phyloP scores from a whole-genome alignment of 2,113 vertebrate genomes.

The Channa argus region DNA sequence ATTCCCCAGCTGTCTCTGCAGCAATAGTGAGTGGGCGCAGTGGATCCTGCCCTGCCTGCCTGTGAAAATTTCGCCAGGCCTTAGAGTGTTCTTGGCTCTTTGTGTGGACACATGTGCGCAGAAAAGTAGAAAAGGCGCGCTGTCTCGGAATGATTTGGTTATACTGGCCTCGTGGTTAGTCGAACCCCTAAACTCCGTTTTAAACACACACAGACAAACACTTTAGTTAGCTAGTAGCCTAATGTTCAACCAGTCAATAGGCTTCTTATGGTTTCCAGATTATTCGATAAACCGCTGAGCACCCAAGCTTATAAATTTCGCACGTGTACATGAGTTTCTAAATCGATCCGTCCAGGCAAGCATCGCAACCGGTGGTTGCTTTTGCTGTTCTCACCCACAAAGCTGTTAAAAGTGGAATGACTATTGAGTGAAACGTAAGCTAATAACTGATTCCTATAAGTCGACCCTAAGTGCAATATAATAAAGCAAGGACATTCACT shows the following conservation, averaged over 20 bases:
- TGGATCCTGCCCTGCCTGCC: conserved; percentile 32
- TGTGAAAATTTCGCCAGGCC: conserved; percentile 54
- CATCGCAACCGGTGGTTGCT: conserved; percentile 61
- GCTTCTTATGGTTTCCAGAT: conserved; percentile 64
- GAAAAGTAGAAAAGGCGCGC: conserved; percentile 77
- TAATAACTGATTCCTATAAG: conserved; percentile 55
- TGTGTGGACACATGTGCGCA: conserved; percentile 68
- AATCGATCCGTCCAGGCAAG: conserved; percentile 55
- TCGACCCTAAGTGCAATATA: conserved; percentile 48
- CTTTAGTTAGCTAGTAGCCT: conserved; percentile 27
- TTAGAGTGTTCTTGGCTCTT: conserved; percentile 58
- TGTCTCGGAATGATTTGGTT: conserved; percentile 79
- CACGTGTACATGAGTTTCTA: conserved; percentile 43
- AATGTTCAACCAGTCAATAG: conserved; percentile 55
- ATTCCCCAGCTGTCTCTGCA: conserved; percentile 64
- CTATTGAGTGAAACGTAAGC: conserved; percentile 34
- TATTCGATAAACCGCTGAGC: conserved; percentile 60
- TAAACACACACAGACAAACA: conserved; percentile 20
- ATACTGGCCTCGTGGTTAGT: conserved; percentile 47
- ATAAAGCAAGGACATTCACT: conserved; percentile 21
- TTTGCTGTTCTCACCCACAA: conserved; percentile 22
- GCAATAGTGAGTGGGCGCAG: conserved; percentile 68
- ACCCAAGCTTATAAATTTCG: conserved; percentile 43
- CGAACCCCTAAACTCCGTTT: conserved; percentile 11
- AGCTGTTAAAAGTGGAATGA: neutral